phyloP scores from a whole-genome alignment of 2,888 invertebrate species.

The Stenotaenia linearis region DNA sequence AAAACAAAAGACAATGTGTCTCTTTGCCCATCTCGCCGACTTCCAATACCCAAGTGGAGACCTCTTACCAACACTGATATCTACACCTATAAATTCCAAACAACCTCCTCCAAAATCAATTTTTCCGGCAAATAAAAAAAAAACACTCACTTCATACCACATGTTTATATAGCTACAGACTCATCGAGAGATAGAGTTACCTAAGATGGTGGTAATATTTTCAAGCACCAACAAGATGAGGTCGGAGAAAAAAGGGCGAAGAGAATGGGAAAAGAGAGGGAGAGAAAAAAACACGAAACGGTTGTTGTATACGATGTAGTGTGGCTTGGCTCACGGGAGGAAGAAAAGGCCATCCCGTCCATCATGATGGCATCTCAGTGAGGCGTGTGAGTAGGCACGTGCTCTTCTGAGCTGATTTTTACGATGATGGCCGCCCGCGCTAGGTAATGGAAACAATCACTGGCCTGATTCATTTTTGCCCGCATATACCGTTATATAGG shows the following conservation, averaged over 20 bases:
- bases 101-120: slow-evolving; percentile 3
- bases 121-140: neutral
- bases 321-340: slow-evolving; percentile 15
- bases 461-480: neutral
- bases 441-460: slow-evolving; percentile 7
- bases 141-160: neutral
- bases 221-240: neutral
- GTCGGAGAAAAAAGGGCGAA: neutral
- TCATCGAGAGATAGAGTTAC: neutral
- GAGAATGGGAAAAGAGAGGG: neutral
- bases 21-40: neutral
- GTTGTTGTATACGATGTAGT: neutral
- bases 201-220: slow-evolving; percentile 19
- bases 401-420: slow-evolving; percentile 11
- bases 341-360: slow-evolving; percentile 13
- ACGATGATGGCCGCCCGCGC: neutral
- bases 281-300: neutral
- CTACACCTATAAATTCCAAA: slow-evolving; percentile 3
- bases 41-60: neutral
- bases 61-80: slow-evolving; percentile 1
- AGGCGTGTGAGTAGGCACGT: slow-evolving; percentile 19
- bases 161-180: neutral
- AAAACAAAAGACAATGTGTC: neutral
- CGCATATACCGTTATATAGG: neutral
- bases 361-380: slow-evolving; percentile 11